These are phyloP conservation scores for Melanotaenia maccullochi DNA, from an alignment of 2,797 vertebrate species.

Conservation along the genomic window DNA sequence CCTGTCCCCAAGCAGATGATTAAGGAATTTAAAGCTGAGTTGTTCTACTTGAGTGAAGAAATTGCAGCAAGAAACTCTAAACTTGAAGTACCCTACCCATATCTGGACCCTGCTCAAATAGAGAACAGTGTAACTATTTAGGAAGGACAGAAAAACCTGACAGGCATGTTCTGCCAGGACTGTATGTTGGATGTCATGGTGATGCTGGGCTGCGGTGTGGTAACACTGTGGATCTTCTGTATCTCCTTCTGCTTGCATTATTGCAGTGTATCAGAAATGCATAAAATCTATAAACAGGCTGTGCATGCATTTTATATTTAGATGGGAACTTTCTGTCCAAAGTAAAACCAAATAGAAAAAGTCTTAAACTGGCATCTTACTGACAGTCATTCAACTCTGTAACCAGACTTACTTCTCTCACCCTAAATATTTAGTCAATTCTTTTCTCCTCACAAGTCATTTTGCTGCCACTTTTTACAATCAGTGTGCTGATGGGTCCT, in stretches of 20 bases:
- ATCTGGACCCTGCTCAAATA: conserved; percentile 45
- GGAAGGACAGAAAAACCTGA: background rate
- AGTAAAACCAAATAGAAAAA: background rate
- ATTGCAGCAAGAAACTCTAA: conserved; percentile 74
- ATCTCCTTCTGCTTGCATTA: background rate
- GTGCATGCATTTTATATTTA: background rate
- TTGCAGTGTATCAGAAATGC: background rate
- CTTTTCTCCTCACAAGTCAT: background rate
- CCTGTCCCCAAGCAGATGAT: conserved; percentile 59
- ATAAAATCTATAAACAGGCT: background rate
- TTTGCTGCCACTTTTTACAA: background rate
- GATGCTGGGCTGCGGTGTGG: background rate
- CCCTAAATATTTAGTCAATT: background rate
- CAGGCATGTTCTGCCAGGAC: background rate
- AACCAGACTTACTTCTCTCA: too few species aligned
- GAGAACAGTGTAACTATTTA: conserved; percentile 59
- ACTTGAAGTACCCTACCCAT: conserved; percentile 73
- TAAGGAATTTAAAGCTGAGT: conserved; percentile 65
- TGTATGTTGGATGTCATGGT: background rate
- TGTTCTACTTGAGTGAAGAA: conserved; percentile 64
- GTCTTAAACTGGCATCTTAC: background rate
- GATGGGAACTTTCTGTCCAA: background rate
- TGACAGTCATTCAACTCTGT: too few species aligned
- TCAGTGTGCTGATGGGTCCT: background rate
- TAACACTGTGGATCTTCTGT: background rate